These are phyloP conservation scores for Catharus minimus DNA, from an alignment of 2,113 vertebrate genomes.

Conservation along the genomic window DNA sequence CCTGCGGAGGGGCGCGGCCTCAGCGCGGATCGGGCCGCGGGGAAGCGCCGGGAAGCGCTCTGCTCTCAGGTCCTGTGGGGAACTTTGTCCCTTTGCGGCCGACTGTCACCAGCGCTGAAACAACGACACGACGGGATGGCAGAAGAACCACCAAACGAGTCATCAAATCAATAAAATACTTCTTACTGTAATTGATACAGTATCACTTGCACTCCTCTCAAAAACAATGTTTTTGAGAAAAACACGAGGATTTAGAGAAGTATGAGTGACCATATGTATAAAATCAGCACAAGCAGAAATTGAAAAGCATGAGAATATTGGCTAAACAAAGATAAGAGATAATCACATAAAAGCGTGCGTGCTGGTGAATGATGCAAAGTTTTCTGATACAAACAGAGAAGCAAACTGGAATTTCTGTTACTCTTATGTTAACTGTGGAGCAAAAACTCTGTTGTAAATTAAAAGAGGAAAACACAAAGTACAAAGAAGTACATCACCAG, in stretches of 20 bases:
- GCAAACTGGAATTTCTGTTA: neutral
- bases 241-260: neutral
- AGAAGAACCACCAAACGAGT: neutral
- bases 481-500: neutral
- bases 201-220: neutral
- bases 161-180: neutral
- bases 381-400: neutral
- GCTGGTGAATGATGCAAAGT: neutral
- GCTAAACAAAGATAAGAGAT: neutral
- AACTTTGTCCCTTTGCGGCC: rapidly evolving
- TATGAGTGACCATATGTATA: neutral
- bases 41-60: rapidly evolving
- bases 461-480: neutral
- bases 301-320: neutral
- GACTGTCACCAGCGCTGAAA: rapidly evolving
- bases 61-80: rapidly evolving
- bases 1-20: rapidly evolving
- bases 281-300: neutral
- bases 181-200: neutral
- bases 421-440: neutral
- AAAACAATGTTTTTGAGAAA: neutral
- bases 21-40: rapidly evolving
- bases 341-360: neutral
- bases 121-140: neutral
- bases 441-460: neutral